Percentiles rank a stretch among this genome's conserved stretches.
Evolutionary conservation across 2,113 vertebrate species (phyloP).

Genomic region (Tyto alba): DNA sequence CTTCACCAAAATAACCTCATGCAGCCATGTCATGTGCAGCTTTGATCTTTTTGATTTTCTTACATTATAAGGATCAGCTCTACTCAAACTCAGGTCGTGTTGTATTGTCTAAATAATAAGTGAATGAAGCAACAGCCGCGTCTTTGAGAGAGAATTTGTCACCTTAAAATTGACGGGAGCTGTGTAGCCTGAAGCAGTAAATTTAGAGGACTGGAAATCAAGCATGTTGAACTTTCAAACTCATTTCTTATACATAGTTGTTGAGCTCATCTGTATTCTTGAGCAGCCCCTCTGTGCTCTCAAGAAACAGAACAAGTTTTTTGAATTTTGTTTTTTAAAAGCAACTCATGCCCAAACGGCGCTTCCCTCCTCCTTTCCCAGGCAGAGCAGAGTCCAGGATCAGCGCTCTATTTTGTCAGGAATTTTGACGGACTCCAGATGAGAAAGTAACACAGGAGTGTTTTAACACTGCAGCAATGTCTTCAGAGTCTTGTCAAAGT

Average conservation of each 20-base stretch:
- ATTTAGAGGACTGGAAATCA: conserved; percentile 6
- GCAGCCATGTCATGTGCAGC: not conserved
- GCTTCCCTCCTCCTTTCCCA: not conserved
- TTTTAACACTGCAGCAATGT: not conserved
- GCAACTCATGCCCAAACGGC: not conserved
- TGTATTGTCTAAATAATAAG: not conserved
- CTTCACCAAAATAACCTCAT: not conserved
- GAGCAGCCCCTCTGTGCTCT: not conserved
- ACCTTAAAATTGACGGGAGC: not conserved
- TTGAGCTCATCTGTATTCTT: conserved; percentile 11
- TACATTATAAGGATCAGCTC: not conserved
- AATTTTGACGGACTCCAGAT: not conserved
- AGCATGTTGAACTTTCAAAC: not conserved
- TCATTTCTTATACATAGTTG: not conserved
- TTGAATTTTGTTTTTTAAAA: not conserved
- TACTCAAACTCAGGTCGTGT: not conserved
- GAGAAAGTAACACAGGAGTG: not conserved
- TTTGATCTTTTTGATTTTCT: not conserved
- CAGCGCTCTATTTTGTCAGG: not conserved
- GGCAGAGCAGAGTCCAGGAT: not conserved
- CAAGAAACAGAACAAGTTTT: not conserved
- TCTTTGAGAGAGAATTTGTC: not conserved
- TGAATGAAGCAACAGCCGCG: not conserved
- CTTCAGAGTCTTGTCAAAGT: not conserved
- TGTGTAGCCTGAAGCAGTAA: not conserved